Evolutionary conservation across 1,140 invertebrate genomes (phyloP), one percentile per base, ranked within the genome.

Genomic region (Dinoponera quadriceps): DNA sequence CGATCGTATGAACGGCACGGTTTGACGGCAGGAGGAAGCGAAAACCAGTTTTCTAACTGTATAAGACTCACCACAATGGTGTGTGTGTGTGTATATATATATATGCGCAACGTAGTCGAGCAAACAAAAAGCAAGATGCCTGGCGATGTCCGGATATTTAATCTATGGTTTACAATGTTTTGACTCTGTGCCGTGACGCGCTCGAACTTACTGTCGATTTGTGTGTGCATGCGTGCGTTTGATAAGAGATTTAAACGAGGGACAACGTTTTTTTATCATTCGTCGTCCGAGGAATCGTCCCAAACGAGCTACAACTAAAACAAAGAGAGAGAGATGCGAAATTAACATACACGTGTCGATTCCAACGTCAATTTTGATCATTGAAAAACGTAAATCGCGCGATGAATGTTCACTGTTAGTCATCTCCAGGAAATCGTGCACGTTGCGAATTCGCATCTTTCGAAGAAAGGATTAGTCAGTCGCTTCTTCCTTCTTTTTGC

Each of bases 11-110:
- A 72, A 68, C 69, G 29, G 55, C 57, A 69, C 63, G 51, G 60
- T 57, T 83, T 33, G 74, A 77, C 85, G 57, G 82, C 82, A 65
- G 75, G 73, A 82, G 54, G 78, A 86, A 83, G 81, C 82, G 51
- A 85, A 89, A 91, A 91, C 91, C 90, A 88, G 90, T 92, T 92
- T 92, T 84, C 86, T 92, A 92, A 92, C 90, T 92, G 91, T 92
- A 92, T 84, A 91, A 71, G 82, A 78, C 83, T 82, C 75, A 44
- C 55, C 59, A 62, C 59, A 73, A 20, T 68, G 57, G 44, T 60
- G 73, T 66, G 80, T 82, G 20, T 63, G 13, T 38, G 33, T 51
- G 51, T 25, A 62, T 16, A 29, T 25, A 4, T 27, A 33, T 1
- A 44, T 0, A 22, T 3, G 49, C 33, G 13, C 14, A 65, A 13